Evolutionary conservation across 2,888 invertebrate species (phyloP), one percentile per base, ranked within the genome.

Genomic region (Agelastica alni): DNA sequence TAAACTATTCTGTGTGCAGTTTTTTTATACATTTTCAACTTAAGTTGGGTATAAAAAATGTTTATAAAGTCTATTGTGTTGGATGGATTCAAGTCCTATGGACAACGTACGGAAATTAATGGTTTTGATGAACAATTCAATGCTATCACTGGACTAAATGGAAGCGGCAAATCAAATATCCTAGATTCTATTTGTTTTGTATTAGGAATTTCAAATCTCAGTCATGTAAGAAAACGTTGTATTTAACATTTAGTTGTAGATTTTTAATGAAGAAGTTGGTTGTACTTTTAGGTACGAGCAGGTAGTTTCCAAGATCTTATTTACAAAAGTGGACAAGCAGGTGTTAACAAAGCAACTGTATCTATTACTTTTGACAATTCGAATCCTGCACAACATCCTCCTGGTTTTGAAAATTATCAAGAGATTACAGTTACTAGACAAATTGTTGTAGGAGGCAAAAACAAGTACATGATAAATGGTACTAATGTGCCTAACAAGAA

Each of bases 31-130:
- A n/a, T n/a, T n/a, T n/a, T n/a, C n/a, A n/a, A n/a, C n/a, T n/a
- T n/a, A n/a, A n/a, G n/a, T n/a, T n/a, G n/a, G n/a, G n/a, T n/a
- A n/a, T n/a, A n/a, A n/a, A n/a, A n/a, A n/a, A 98, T 99, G 98
- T 85, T 88, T 75, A 89, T 99, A 41, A 97, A 96, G 76, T 88
- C 89, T 1, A 88, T 98, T 66, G 84, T 93, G 26, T 79, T 99
- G 42, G 97, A 99, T 72, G 99, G 99, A 37, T 99, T 99, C 74
- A 99, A 99, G 78, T 98, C 98, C 0, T 99, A 99, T 70, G 96
- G 96, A 0, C 88, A 90, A 64, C 81, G 93, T 63, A 94, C 95
- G 0, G 94, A 94, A 78, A 86, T 99, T 44, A 87, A 85, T 60
- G 93, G 91, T 1, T 98, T 99, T 74, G 98, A 99, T 79, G 85